Percentiles rank a stretch among this genome's conserved stretches.
These are phyloP conservation scores for Pollicipes pollicipes DNA, from an alignment of 1,140 invertebrate species.

Conservation along the genomic window DNA sequence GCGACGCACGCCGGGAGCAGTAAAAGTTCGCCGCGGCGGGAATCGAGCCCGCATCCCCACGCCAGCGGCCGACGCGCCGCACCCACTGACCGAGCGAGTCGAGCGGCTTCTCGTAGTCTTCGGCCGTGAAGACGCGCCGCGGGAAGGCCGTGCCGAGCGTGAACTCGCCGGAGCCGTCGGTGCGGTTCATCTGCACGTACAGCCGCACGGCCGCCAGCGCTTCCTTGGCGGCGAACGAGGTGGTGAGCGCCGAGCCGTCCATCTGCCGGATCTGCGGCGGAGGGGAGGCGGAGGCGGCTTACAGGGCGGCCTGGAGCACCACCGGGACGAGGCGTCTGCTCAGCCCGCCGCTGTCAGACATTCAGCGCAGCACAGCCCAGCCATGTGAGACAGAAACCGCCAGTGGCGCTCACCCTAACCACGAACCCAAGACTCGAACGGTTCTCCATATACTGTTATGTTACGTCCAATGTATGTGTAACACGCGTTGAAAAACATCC, in stretches of 20 bases:
- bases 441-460: no score
- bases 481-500: no score
- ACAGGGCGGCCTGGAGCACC: no score
- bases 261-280: conserved; percentile 41
- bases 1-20: conserved; percentile 11
- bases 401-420: no score
- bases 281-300: no score
- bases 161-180: conserved; percentile 43
- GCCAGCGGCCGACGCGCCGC: conserved; percentile 3
- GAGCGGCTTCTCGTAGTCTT: conserved; percentile 71
- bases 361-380: no score
- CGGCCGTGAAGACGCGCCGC: conserved; percentile 60
- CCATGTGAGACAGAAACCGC: no score
- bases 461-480: no score
- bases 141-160: conserved; percentile 70
- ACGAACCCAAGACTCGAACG: no score
- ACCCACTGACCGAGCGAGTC: conserved; percentile 48
- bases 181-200: conserved; percentile 58
- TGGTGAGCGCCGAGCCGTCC: conserved; percentile 45
- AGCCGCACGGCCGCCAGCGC: conserved; percentile 71
- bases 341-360: no score
- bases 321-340: no score
- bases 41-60: conserved; percentile 4
- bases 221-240: conserved; percentile 69
- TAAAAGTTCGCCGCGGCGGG: conserved; percentile 7